Evolutionary conservation across 2,797 vertebrate genomes (phyloP), one percentile per base, ranked within the genome.

Genomic region (Galagoides demidoff): DNA sequence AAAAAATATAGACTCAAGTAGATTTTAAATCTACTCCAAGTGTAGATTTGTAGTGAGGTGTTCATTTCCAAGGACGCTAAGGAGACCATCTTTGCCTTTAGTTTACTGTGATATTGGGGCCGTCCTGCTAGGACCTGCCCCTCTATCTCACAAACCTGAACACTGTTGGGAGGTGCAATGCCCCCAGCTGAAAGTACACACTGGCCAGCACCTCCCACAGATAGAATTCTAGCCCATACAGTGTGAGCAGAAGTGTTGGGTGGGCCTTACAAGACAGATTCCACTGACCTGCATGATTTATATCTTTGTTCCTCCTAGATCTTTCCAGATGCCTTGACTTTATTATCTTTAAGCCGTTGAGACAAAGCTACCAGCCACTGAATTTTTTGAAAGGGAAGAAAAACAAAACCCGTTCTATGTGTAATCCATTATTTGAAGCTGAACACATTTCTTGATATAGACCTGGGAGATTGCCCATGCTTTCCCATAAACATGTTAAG

Each of bases 401-500:
- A 88, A 95, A 45, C 70, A 39, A 74, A 88, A 43, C 12, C 23
- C 3, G 34, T n/a, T 19, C 16, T 84, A 57, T 85, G 13, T 52
- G 8, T 31, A 76, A 92, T 25, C 27, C 37, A 81, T 29, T 23
- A 76, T 29, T 91, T 89, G 64, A 29, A 84, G 39, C 31, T 71
- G 12, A 90, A 84, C 11, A 55, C 6, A 79, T 86, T 61, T 89
- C 39, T 39, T 79, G 52, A 86, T 34, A 39, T 8, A 64, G 45
- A 82, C n/a, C n/a, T 34, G 29, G 23, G 43, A 71, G 9, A n/a
- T 59, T 52, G 34, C 8, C 61, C 29, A 8, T 81, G 81, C 43
- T 92, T 85, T 89, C 71, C 45, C 66, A 16, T 70, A 70, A 89
- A 81, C 66, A 91, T 66, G 59, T 87, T 55, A 29, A 20, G 45